Evolutionary conservation across 2,888 invertebrate species (phyloP).

Genomic region (Nomada ruficornis): DNA sequence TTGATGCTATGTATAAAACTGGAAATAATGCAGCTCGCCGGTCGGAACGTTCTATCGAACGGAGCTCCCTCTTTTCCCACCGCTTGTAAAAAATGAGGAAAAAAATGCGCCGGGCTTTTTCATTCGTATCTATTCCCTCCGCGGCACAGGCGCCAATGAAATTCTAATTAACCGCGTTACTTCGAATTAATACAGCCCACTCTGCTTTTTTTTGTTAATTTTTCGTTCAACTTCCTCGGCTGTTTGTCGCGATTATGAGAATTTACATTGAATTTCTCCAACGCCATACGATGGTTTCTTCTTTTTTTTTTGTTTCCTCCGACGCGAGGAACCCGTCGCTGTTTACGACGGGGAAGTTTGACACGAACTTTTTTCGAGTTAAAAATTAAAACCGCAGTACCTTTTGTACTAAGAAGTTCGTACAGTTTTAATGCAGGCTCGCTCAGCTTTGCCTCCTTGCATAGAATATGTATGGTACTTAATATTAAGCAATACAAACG

Average conservation of each 20-base stretch:
- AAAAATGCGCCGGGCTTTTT: neutral
- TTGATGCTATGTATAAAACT: slow-evolving; percentile 54
- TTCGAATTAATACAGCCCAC: slow-evolving; percentile 5
- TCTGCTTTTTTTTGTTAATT: neutral
- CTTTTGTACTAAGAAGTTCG: too few species aligned
- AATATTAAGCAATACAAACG: neutral
- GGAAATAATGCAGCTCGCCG: slow-evolving; percentile 33
- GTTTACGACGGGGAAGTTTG: too few species aligned
- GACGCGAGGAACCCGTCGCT: too few species aligned
- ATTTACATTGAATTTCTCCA: slow-evolving; percentile 9
- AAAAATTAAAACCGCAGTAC: too few species aligned
- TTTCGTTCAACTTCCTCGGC: neutral
- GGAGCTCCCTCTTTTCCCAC: neutral
- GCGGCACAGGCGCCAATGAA: slow-evolving; percentile 2
- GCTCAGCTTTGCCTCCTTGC: too few species aligned
- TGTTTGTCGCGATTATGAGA: neutral
- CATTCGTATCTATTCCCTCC: neutral
- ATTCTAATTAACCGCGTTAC: slow-evolving; percentile 37
- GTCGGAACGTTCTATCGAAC: slow-evolving; percentile 9
- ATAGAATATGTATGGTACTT: too few species aligned
- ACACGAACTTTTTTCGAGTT: too few species aligned
- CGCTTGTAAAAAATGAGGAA: slow-evolving; percentile 3
- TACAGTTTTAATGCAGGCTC: too few species aligned
- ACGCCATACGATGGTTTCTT: neutral
- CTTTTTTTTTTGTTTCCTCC: neutral